phyloP scores from a whole-genome alignment of 2,888 invertebrate genomes.

The Pseudolycoriella hygida region DNA sequence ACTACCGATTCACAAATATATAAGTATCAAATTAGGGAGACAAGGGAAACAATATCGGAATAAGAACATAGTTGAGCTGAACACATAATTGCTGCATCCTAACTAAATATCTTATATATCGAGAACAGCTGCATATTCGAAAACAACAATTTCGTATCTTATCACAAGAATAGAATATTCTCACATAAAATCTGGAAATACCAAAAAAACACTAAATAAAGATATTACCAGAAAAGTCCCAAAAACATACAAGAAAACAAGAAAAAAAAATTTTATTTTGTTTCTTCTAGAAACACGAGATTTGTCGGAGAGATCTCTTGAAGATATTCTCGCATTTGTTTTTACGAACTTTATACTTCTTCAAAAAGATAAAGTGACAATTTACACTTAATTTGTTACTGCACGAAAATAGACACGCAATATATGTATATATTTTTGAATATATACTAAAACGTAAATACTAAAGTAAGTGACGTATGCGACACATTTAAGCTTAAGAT shows the following conservation, averaged over 20 bases:
- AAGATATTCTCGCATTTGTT: neutral
- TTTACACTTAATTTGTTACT: slow-evolving; percentile 3
- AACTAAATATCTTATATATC: too few species aligned
- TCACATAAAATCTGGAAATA: neutral
- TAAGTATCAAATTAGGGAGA: too few species aligned
- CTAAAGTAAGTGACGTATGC: too few species aligned
- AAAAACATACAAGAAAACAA: neutral
- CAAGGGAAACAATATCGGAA: too few species aligned
- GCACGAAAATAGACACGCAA: slow-evolving; percentile 1
- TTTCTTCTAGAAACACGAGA: neutral
- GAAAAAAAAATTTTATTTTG: neutral
- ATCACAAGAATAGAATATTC: neutral
- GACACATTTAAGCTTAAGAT: too few species aligned
- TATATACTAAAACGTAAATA: too few species aligned
- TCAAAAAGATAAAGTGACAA: slow-evolving; percentile 2
- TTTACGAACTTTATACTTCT: neutral
- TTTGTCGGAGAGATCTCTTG: slow-evolving; percentile 1
- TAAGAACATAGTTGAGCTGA: too few species aligned
- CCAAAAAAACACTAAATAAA: neutral
- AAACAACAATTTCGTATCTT: neutral
- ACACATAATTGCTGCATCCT: too few species aligned
- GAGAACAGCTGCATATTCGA: too few species aligned
- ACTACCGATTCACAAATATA: too few species aligned
- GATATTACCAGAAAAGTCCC: neutral
- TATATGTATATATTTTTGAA: neutral